Base-by-base conservation (phyloP, 2,888 invertebrate species). In the Argyra leucocephala region DNA sequence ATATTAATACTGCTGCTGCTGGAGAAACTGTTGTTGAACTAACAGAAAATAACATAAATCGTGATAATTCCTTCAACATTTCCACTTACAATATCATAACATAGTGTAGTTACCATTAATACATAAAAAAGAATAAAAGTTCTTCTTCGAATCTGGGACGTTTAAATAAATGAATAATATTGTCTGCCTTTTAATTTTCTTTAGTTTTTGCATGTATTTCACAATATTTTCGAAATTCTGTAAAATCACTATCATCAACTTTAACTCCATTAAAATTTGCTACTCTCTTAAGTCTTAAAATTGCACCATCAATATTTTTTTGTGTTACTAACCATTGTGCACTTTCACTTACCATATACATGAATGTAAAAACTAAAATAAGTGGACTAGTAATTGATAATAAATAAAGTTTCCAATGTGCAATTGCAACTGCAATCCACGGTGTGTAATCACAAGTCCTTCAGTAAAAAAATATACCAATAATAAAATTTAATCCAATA, bases 291-390 rank as follows among this genome's bases (percentile, higher is more conserved):
- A 82, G 81, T 68, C 82, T 80, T 24, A 72, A 66, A 23, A 81
- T 75, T 1, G 83, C 82, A 67, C 79, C 75, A n/a, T 80, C 78
- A 1, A 76, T 73, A 66, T 75, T 72, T 21, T 81, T 81, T 71
- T 78, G 79, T 69, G 82, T 80, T 4, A 82, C 76, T 12, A 83
- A 73, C 83, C 83, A 83, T 69, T 82, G 80, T 0, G 82, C 83
- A 69, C 83, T 83, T 73, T 83, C 83, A 0, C 82, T 82, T 22
- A 75, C 78, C 48, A 81, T 71, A 23, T 79, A 76, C 68, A 82
- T 82, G 69, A 79, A 81, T 3, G 71, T 60, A 12, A 80, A 66
- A 9, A 81, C 75, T 10, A 74, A 62, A 0, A 76, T 60, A 63
- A 81, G 76, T 1, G 82, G 82, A 31, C 80, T 67, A 3, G 81